A percentile compares a stretch with the other conserved stretches of the same genome.
Evolutionary conservation across 2,797 vertebrate species (phyloP).

Genomic region (Enteromius afrohamiltoni): DNA sequence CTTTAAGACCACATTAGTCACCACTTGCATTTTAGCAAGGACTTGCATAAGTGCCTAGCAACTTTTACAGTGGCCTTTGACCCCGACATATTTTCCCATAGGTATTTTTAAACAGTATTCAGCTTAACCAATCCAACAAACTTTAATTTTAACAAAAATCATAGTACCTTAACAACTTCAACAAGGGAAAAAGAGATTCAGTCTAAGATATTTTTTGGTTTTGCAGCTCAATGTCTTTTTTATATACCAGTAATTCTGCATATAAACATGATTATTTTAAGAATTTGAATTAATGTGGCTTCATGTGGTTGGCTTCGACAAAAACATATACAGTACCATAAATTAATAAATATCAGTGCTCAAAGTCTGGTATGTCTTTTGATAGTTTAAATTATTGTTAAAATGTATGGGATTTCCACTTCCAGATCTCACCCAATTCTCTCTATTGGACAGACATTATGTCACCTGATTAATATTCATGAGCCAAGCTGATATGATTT

Average conservation of each 20-base stretch:
- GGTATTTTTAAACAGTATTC: not conserved
- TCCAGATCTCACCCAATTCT: not conserved
- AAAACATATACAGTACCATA: not conserved
- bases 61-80: not conserved
- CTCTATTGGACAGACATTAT: not conserved
- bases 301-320: not conserved
- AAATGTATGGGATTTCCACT: not conserved
- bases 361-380: not conserved
- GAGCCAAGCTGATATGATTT: not conserved
- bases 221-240: not conserved
- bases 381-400: not conserved
- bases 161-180: not conserved
- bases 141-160: not conserved
- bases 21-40: not conserved
- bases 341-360: not conserved
- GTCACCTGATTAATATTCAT: not conserved
- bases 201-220: not conserved
- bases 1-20: not conserved
- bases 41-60: not conserved
- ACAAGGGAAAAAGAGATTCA: not conserved
- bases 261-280: too few species aligned
- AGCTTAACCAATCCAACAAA: not conserved
- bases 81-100: not conserved
- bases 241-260: too few species aligned
- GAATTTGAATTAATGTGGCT: not conserved